Evolutionary conservation across 2,888 invertebrate species (phyloP).

Genomic region (Trachelus tabidus): DNA sequence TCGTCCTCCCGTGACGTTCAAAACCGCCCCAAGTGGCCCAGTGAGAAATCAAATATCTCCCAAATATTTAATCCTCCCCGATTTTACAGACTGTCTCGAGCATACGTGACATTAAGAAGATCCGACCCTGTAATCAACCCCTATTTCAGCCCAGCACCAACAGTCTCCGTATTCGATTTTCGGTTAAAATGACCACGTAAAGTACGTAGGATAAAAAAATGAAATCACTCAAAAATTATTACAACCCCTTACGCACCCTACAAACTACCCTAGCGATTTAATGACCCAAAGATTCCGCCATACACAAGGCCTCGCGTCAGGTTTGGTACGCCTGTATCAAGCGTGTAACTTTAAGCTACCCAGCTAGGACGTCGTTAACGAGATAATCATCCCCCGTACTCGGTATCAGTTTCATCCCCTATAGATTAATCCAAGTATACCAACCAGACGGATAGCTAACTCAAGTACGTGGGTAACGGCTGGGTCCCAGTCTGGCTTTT

Average conservation of each 20-base stretch:
- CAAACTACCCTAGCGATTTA: not conserved
- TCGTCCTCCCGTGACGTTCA: not conserved
- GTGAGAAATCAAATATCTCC: not conserved
- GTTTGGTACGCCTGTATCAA: not conserved
- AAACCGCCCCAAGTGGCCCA: not conserved
- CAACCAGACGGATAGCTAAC: not conserved
- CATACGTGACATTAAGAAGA: not conserved
- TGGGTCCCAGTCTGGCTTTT: not conserved
- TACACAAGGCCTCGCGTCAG: not conserved
- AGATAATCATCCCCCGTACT: not conserved
- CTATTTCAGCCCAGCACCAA: not conserved
- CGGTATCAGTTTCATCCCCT: conserved; percentile 3
- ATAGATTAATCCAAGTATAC: not conserved
- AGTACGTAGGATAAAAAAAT: not conserved
- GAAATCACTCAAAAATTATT: not conserved
- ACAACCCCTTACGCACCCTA: not conserved
- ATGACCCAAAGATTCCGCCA: not conserved
- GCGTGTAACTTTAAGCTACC: not conserved
- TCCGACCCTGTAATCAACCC: not conserved
- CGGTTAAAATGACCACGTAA: not conserved
- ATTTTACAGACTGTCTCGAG: not conserved
- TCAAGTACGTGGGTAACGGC: not conserved
- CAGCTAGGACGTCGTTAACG: conserved; percentile 7
- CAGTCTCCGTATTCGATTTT: not conserved
- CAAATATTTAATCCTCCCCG: not conserved